Base-by-base conservation (phyloP, 2,797 vertebrate species). In the Limnodromus scolopaceus region DNA sequence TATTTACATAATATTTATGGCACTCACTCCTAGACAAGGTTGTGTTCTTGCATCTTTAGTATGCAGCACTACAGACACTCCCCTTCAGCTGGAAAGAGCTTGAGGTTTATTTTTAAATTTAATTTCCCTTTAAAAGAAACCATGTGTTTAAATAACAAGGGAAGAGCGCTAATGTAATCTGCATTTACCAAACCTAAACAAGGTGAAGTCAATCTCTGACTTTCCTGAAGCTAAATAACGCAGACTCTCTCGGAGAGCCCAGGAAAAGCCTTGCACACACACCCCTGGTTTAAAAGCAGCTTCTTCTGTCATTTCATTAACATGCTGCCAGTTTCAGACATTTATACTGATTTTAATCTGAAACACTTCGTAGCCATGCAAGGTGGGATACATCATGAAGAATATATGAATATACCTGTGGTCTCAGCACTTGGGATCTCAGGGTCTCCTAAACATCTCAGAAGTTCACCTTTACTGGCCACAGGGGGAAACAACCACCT, bases 1-100 rank as follows among this genome's bases (percentile, higher is more conserved):
- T 72, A 93, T 92, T 93, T 92, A 90, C 83, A 76, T 46, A 43
- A 90, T 90, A 96, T 94, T 96, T 88, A 95, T 82, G 87, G 80
- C 94, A 60, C 85, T 89, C 57, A 3, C 57, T 92, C 60, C 55
- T 49, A 91, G 82, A 66, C 36, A 68, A 41, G 87, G 72, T 34
- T 92, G 82, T 53, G 84, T 65, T 91, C 87, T 54, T 10, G 5
- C 7, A 6, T 58, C 83, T 72, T 88, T 24, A 65, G 80, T 28
- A 61, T 2, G 7, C 34, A 13, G 69, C 72, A 72, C 70, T 81
- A 55, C 91, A 88, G 69, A 90, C 11, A 11, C 66, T 76, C 92
- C 83, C 83, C 81, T 28, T 66, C 34, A 81, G 75, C 65, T 87
- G 66, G 70, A 69, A 91, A 88, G 93, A 51, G 49, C 84, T 57